phyloP scores from a whole-genome alignment of 1,140 invertebrate species.

The Drosophila guanche region DNA sequence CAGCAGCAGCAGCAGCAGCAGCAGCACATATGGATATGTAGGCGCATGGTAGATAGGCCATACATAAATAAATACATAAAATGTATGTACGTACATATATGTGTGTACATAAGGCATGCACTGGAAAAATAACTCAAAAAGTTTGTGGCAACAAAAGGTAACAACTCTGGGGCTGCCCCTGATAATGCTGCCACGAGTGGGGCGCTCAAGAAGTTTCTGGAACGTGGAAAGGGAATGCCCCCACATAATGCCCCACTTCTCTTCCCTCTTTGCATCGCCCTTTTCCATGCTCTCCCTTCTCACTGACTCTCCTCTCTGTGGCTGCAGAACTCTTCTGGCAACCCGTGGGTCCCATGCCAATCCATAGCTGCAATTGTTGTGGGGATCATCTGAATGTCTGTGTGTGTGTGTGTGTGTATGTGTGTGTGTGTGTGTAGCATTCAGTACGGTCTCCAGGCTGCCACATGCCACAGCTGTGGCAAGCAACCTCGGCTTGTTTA shows the following conservation, averaged over 20 bases:
- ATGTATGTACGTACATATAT: not conserved
- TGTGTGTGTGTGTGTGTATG: constrained; percentile 27
- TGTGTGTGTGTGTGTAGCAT: constrained; percentile 23
- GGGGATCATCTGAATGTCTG: constrained; percentile 47
- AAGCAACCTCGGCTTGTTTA: constrained; percentile 59
- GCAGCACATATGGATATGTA: constrained; percentile 15
- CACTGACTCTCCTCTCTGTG: not conserved
- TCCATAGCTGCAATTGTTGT: constrained; percentile 62
- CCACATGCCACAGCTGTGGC: constrained; percentile 67
- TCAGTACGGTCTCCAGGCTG: constrained; percentile 49
- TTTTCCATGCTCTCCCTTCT: too few species aligned
- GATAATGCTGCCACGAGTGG: constrained; percentile 37
- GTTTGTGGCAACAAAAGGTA: constrained; percentile 71
- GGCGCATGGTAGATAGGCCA: constrained; percentile 54
- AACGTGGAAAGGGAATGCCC: not conserved
- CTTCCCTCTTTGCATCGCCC: too few species aligned
- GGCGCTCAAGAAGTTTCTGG: constrained; percentile 26
- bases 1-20: not conserved
- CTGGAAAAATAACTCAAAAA: constrained; percentile 72
- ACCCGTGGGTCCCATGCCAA: constrained; percentile 45
- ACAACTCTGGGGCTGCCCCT: constrained; percentile 55
- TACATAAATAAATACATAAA: constrained; percentile 1
- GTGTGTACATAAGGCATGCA: constrained; percentile 53
- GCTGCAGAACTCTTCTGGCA: constrained; percentile 22
- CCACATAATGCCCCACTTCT: too few species aligned